Evolutionary conservation across 2,797 vertebrate species (phyloP), one percentile per base, ranked within the genome.

Genomic region (Triplophysa yarkandensis): DNA sequence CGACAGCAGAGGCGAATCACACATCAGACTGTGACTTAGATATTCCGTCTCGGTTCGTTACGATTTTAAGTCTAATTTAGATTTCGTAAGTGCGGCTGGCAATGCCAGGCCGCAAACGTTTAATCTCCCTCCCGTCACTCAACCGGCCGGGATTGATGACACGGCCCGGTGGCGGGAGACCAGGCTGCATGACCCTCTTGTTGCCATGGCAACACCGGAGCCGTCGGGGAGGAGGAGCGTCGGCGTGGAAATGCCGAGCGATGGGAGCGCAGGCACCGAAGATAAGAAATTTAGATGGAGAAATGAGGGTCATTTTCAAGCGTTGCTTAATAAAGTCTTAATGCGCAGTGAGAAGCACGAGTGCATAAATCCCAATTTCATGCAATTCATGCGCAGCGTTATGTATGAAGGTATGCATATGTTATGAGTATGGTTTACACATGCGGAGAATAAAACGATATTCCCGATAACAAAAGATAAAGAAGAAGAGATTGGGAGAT

Each of bases 141-240:
- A 67, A 77, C 74, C 39, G 54, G 17, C 0, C 8, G 10, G 41
- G 62, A 44, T 16, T 46, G 68, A 72, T 64, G 61, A 78, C 63
- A 61, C 16, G 67, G 34, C 43, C 64, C 25, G 43, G 87, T 83
- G 80, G 80, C 77, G 76, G 85, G 52, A 6, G 86, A 82, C 34
- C 68, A 63, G 55, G 34, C 41, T 21, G 87, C 86, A 88, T 84
- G 85, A 89, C 91, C 87, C 82, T 55, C 71, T 85, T 83, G 90
- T 92, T 91, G 88, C 90, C 83, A 91, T 90, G 76, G 90, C 80
- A 92, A 92, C 91, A 85, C 82, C 25, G 13, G 61, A 57, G 57
- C 43, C 16, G 52, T 27, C 52, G 23, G 25, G 30, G 61, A 65
- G 62, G 71, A 25, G 50, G 63, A 36, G 41, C 72, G 58, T 60